Percentiles rank a stretch among this genome's conserved stretches.
Evolutionary conservation across 2,888 invertebrate species (phyloP).

Genomic region (Timema podura): DNA sequence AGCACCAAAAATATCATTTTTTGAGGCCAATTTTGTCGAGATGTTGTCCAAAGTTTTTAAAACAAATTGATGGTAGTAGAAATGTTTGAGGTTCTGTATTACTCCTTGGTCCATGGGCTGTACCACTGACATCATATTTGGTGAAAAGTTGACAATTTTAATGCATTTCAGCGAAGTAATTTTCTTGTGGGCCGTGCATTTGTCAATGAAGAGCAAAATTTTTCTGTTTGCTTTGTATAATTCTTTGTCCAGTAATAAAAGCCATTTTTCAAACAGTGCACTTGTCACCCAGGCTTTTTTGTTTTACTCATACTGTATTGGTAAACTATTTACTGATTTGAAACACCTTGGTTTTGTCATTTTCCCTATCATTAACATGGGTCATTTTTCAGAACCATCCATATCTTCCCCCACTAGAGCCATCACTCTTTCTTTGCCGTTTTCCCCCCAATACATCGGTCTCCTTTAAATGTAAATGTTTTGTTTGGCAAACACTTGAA

Average conservation of each 20-base stretch:
- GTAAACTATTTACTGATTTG: conserved; percentile 7
- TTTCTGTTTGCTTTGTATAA: background rate
- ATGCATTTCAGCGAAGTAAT: background rate
- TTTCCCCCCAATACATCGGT: background rate
- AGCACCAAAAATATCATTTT: too few relatives aligned
- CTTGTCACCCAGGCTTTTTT: conserved; percentile 9
- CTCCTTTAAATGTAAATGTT: background rate
- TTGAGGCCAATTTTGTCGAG: too few relatives aligned
- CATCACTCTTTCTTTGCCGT: background rate
- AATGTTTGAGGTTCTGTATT: background rate
- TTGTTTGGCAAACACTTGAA: background rate
- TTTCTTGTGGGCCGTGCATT: background rate
- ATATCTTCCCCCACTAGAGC: background rate
- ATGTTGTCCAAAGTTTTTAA: too few relatives aligned
- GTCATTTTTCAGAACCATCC: conserved; percentile 4
- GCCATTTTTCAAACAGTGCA: background rate
- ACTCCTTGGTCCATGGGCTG: background rate
- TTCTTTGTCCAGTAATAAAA: background rate
- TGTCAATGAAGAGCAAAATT: background rate
- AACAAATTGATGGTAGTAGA: too few relatives aligned
- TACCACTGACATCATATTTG: background rate
- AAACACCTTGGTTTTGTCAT: background rate
- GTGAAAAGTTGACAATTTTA: conserved; percentile 5
- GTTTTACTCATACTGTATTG: background rate
- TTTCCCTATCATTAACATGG: background rate